Evolutionary conservation across 2,113 vertebrate genomes (phyloP).

Genomic region (Potamarius usumacintae): DNA sequence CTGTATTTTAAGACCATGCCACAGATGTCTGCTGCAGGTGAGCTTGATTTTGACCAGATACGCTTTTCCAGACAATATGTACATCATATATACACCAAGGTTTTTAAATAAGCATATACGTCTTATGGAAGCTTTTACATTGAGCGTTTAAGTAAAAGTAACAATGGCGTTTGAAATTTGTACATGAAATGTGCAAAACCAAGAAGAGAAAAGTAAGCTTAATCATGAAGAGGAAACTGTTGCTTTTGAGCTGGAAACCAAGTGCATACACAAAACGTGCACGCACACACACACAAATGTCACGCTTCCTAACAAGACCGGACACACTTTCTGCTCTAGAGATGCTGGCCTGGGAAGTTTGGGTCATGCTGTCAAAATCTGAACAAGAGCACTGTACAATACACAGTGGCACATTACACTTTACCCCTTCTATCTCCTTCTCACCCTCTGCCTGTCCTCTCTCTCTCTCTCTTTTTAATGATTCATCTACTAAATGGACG

Average conservation of each 20-base stretch:
- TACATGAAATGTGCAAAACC: neutral
- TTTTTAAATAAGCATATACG: neutral
- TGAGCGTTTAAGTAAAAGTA: neutral
- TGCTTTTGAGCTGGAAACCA: neutral
- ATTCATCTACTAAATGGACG: conserved; percentile 33
- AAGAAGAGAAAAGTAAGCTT: neutral
- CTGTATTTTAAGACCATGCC: conserved; percentile 5
- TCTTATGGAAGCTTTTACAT: neutral
- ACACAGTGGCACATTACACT: conserved; percentile 10
- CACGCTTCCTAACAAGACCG: conserved; percentile 29
- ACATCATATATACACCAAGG: neutral
- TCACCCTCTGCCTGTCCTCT: neutral
- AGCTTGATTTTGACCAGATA: neutral
- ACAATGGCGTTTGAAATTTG: neutral
- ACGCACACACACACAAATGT: neutral
- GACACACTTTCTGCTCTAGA: conserved; percentile 36
- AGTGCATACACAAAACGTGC: neutral
- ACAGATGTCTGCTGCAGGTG: neutral
- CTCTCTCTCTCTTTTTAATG: conserved; percentile 8
- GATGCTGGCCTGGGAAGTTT: conserved; percentile 31
- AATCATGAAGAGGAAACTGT: neutral
- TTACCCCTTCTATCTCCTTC: neutral
- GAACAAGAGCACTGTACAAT: conserved; percentile 43
- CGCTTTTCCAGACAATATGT: neutral
- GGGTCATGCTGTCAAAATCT: conserved; percentile 38